Conservation (phyloP, 2,797 vertebrate genomes). For the Melanotaenia maccullochi region DNA sequence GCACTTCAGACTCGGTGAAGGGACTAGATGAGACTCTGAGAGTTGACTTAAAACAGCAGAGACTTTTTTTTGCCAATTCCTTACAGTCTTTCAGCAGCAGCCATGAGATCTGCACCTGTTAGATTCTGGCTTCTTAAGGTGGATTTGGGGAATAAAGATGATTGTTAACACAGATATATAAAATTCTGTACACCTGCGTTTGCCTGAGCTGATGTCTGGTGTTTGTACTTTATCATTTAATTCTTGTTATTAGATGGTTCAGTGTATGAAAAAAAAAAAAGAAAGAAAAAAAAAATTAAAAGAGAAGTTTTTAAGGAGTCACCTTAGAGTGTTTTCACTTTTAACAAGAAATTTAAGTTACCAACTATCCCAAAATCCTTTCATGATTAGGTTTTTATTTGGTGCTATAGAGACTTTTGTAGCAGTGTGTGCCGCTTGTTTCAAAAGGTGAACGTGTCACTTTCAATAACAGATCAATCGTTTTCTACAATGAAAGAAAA, state of each 20-base stretch:
- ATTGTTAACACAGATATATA: slow-evolving; percentile 27
- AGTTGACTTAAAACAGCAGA: slow-evolving; percentile 15
- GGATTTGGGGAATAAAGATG: slow-evolving; percentile 18
- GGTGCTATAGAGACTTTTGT: slow-evolving; percentile 68
- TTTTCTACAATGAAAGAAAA: slow-evolving; percentile 51
- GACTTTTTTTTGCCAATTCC: slow-evolving; percentile 10
- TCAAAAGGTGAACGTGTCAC: slow-evolving; percentile 44
- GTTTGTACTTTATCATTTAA: slow-evolving; percentile 49
- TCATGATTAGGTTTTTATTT: slow-evolving; percentile 44
- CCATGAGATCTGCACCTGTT: slow-evolving; percentile 26
- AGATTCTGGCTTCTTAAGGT: slow-evolving; percentile 17
- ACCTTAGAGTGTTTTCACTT: slow-evolving; percentile 36
- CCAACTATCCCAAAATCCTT: slow-evolving; percentile 17
- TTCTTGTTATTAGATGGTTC: slow-evolving; percentile 42
- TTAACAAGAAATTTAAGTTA: slow-evolving; percentile 19
- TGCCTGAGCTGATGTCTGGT: slow-evolving; percentile 42
- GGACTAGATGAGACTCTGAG: slow-evolving; percentile 39
- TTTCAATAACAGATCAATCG: slow-evolving; percentile 43
- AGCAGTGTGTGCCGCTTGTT: slow-evolving; percentile 56
- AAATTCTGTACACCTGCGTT: slow-evolving; percentile 34
- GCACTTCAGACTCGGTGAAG: slow-evolving; percentile 47
- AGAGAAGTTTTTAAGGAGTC: slow-evolving; percentile 22
- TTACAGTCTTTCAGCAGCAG: slow-evolving; percentile 3
- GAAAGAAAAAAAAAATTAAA: slow-evolving; percentile 20
- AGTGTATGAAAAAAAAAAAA: slow-evolving; percentile 40